Percentiles rank a stretch among this genome's conserved stretches.
phyloP scores from a whole-genome alignment of 1,140 invertebrate species.

The Galendromus occidentalis region DNA sequence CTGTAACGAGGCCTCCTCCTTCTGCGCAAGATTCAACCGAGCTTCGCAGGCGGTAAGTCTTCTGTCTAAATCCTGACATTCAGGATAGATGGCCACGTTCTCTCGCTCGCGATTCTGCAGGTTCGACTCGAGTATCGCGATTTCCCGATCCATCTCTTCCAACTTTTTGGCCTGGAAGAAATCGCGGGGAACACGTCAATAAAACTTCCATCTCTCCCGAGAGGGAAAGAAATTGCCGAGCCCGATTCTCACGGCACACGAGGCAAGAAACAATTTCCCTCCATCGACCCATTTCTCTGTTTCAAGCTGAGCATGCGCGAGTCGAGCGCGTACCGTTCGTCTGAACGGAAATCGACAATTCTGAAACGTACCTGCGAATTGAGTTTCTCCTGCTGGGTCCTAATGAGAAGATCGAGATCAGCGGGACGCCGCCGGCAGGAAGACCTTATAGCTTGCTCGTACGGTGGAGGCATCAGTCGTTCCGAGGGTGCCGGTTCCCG shows the following conservation, averaged over 20 bases:
- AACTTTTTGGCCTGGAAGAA: not conserved
- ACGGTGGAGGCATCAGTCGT: not conserved
- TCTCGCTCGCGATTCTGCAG: slow-evolving; percentile 4
- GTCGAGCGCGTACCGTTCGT: too few relatives aligned
- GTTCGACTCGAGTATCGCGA: slow-evolving; percentile 4
- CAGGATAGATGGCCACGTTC: not conserved
- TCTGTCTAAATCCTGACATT: slow-evolving; percentile 6
- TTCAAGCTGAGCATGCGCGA: too few relatives aligned
- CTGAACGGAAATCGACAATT: too few relatives aligned
- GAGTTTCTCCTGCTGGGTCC: slow-evolving; percentile 6
- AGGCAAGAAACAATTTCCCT: too few relatives aligned
- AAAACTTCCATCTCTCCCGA: too few relatives aligned
- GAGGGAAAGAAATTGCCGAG: too few relatives aligned
- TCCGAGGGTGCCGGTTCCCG: not conserved
- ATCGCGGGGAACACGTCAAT: not conserved
- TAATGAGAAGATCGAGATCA: slow-evolving; percentile 9
- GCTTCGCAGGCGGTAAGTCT: not conserved
- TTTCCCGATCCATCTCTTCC: slow-evolving; percentile 10
- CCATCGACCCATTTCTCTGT: too few relatives aligned
- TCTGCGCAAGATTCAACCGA: not conserved
- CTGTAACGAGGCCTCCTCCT: slow-evolving; percentile 5
- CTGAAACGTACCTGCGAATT: not conserved
- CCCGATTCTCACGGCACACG: too few relatives aligned
- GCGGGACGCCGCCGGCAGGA: slow-evolving; percentile 7
- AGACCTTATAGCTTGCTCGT: slow-evolving; percentile 1